Base-by-base conservation (phyloP, 2,797 vertebrate genomes). In the Apodemus agrarius region DNA sequence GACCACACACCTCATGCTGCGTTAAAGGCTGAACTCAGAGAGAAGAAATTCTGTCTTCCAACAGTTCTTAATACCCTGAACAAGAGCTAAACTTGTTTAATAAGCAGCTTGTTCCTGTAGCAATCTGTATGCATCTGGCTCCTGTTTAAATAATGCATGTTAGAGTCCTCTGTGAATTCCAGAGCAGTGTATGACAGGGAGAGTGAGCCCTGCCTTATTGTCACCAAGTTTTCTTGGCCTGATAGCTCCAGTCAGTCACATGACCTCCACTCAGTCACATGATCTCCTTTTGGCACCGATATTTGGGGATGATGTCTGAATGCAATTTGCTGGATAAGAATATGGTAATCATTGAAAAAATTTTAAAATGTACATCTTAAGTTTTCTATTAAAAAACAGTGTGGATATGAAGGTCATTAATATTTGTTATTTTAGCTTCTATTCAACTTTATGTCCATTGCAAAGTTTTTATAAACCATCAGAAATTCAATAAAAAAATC, bases 401-500 rank as follows among this genome's bases (percentile, higher is more conserved):
- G 2, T 3, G 52, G 75, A 21, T 78, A 69, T 21, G 83, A 75
- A 79, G 31, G 29, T 6, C 34, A 46, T 54, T 43, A 37, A 40
- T 22, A 83, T 43, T 19, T 89, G 14, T 22, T 72, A 57, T 69
- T 87, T 95, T 92, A 87, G 80, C 79, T 86, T 94, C 59, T 76
- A 40, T 54, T 79, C 69, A 65, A 89, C 22, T 59, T 21, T 89
- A 31, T 83, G 22, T 80, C 69, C 10, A 46, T 24, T 75, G 40
- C 52, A 43, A 79, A 52, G n/a, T 63, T 82, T 83, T 67, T 85
- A n/a, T 16, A 89, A 61, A 9, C 29, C 24, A 79, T 52, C 57
- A 91, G 57, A 91, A 97, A 93, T 94, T 67, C 67, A 93, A 63
- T 4, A 89, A 63, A 76, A 76, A 84, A 92, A 92, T 92, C 72